These are phyloP conservation scores for Zosterops pallidus DNA, from an alignment of 2,113 vertebrate species.

Conservation along the genomic window DNA sequence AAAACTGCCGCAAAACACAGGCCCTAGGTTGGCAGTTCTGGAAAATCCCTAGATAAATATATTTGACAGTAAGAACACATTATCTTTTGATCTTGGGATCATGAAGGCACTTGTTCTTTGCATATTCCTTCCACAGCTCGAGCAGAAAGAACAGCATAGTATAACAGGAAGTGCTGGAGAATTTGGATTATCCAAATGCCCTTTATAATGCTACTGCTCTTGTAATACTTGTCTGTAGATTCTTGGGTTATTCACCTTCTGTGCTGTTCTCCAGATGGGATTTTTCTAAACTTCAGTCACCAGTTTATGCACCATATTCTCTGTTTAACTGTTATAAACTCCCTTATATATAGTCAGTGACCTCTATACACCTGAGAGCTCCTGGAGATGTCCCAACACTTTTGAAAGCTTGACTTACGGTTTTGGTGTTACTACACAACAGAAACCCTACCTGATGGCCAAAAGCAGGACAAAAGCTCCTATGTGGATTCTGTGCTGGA, in stretches of 20 bases:
- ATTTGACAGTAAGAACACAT: neutral
- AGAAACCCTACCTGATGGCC: neutral
- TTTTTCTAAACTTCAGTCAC: neutral
- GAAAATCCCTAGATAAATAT: neutral
- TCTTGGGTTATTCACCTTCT: neutral
- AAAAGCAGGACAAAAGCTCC: neutral
- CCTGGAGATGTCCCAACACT: neutral
- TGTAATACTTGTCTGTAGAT: neutral
- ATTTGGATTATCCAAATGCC: neutral
- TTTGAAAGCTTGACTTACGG: neutral
- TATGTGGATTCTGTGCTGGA: neutral
- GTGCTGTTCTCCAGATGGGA: neutral
- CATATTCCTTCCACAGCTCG: neutral
- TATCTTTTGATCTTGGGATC: constrained; percentile 25
- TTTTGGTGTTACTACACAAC: neutral
- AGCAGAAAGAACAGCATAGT: neutral
- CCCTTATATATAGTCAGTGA: neutral
- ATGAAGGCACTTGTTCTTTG: constrained; percentile 18
- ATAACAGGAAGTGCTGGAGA: neutral
- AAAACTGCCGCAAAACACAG: neutral
- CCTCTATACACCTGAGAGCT: neutral
- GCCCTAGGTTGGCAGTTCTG: neutral
- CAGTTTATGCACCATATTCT: neutral
- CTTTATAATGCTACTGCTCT: neutral
- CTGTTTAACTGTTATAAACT: neutral